Conservation (phyloP, 2,888 invertebrate species). For the Drosophila testacea region DNA sequence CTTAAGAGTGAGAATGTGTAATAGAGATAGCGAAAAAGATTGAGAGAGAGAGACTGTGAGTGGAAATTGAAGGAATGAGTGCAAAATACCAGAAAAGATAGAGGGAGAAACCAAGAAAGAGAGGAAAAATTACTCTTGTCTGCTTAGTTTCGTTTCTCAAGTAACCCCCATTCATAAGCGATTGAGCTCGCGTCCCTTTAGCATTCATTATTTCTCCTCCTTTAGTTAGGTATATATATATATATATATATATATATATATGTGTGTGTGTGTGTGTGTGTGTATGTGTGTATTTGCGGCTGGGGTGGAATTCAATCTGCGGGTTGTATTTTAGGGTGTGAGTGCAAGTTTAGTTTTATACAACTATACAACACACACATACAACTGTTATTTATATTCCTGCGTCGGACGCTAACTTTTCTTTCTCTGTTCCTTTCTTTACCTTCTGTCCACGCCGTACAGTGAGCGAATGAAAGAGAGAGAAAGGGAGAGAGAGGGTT, state of each 20-base stretch:
- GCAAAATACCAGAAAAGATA: neutral
- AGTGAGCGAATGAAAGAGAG: slow-evolving; percentile 11
- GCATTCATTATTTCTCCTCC: slow-evolving; percentile 53
- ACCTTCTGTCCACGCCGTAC: too few species aligned
- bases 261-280: too few species aligned
- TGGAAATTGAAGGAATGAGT: neutral
- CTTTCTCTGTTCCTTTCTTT: slow-evolving; percentile 18
- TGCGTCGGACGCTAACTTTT: slow-evolving; percentile 41
- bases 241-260: slow-evolving; percentile 7
- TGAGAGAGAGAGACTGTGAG: neutral
- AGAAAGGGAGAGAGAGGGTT: slow-evolving; percentile 40
- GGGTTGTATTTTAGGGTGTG: slow-evolving; percentile 41
- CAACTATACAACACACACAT: slow-evolving; percentile 26
- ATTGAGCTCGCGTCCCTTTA: slow-evolving; percentile 25
- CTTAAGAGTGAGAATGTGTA: neutral
- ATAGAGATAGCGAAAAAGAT: slow-evolving; percentile 5
- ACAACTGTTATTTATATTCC: slow-evolving; percentile 38
- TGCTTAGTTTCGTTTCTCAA: slow-evolving; percentile 55
- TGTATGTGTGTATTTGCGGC: slow-evolving; percentile 31
- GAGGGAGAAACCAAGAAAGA: slow-evolving; percentile 30
- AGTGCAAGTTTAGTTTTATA: slow-evolving; percentile 54
- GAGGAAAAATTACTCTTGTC: slow-evolving; percentile 39
- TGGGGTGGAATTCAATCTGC: slow-evolving; percentile 59
- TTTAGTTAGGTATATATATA: slow-evolving; percentile 16
- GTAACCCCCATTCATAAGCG: slow-evolving; percentile 63